A percentile compares a stretch with the other conserved stretches of the same genome.
Evolutionary conservation across 2,113 vertebrate genomes (phyloP).

Genomic region (Ailurus styani): DNA sequence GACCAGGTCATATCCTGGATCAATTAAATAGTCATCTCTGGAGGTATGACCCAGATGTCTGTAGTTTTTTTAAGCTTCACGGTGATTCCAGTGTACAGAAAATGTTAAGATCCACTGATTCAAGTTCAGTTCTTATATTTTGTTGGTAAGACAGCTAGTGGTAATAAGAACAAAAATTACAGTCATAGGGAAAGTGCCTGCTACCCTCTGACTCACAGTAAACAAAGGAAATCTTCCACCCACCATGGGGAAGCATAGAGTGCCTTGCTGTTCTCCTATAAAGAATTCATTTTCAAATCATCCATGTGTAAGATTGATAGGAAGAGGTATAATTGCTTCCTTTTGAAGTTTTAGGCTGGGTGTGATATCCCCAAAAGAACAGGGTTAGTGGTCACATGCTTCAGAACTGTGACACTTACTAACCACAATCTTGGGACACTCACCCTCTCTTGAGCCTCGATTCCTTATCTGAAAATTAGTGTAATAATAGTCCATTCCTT

Average conservation of each 20-base stretch:
- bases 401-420: neutral
- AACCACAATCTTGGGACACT: neutral
- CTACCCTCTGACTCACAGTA: neutral
- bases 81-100: neutral
- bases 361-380: neutral
- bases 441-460: neutral
- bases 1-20: neutral
- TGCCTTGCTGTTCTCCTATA: neutral
- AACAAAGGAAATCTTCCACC: neutral
- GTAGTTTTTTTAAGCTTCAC: neutral
- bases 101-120: neutral
- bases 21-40: neutral
- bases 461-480: neutral
- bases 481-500: neutral
- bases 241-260: neutral
- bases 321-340: neutral
- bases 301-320: neutral
- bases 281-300: neutral
- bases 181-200: neutral
- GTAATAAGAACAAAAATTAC: neutral
- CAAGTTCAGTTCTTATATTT: neutral
- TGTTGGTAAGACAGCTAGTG: neutral
- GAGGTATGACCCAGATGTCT: neutral
- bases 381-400: neutral
- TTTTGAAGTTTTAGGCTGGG: neutral